Base-by-base conservation (phyloP, 2,113 vertebrate genomes). In the Emydura subglobosa region DNA sequence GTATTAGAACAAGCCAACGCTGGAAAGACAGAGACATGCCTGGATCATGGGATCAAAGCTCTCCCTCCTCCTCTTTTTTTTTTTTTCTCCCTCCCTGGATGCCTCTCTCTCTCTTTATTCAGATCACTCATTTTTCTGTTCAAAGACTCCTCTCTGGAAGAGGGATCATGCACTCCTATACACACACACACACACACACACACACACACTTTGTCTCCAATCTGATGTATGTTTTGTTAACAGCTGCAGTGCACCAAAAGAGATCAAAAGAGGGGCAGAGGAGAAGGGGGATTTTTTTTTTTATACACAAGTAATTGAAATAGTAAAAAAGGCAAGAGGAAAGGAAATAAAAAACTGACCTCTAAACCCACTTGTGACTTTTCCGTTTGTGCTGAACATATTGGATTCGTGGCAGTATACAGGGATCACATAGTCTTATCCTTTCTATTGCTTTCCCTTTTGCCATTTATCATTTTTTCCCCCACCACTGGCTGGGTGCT, bases 121-220 rank as follows among this genome's bases (percentile, higher is more conserved):
- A 11, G 92, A 86, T 93, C 95, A 83, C 82, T 95, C 1, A 0
- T 13, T 47, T 88, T 74, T 16, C 85, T 93, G 96, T 97, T 96
- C 97, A 95, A 97, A 95, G 80, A 61, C 74, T 93, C 92, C 84
- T 42, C 94, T 84, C 88, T 85, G 93, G 4, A 51, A 83, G 59
- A 80, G 39, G 93, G 83, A 87, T 88, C 19, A 74, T 12, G 8
- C 22, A 82, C 82, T 68, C 82, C 6, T n/a, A n/a, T n/a, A n/a
- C 39, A 39, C 39, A 39, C 39, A 39, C 39, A 39, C 39, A 39
- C 39, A 39, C 39, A 39, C 39, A 39, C 47, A 3, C 34, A 76
- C 31, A 12, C 57, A 44, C 79, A 87, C 74, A 83, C 93, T 96
- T 96, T 92, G 96, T 96, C 94, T 96, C 90, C 95, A 42, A 93